Evolutionary conservation across 2,888 invertebrate genomes (phyloP), one percentile per base, ranked within the genome.

Genomic region (Catonia carolina): DNA sequence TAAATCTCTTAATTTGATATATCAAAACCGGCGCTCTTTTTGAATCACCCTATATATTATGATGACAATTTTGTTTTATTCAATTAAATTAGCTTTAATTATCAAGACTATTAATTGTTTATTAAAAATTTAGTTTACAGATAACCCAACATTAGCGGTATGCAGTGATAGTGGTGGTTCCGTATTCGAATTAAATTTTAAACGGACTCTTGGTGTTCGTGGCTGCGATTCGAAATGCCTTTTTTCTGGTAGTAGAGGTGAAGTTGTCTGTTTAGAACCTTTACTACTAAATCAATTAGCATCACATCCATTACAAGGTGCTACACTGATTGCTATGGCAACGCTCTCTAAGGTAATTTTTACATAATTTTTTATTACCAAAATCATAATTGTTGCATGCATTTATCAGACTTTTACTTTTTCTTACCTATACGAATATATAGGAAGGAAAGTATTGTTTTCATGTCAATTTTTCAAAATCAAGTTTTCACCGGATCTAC

Each of bases 191-290:
- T 76, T 97, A 35, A 89, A 85, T 67, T 95, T 96, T 69, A 90
- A 89, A 39, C 78, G 94, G 57, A 84, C 89, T 10, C 78, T 96
- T 65, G 95, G 94, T 12, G 87, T 93, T 35, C 79, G 95, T 41
- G 86, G 89, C 1, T 91, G 90, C 71, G 87, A 91, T 60, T 89
- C 93, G 0, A 87, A 91, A 53, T 97, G 98, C 71, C 76, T 99
- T 14, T 99, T 99, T 73, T 96, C 97, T 33, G 98, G 98, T 31
- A 94, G 95, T 54, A 83, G 95, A 55, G 99, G 99, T 0, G 99
- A 99, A 78, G 93, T 92, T 45, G 85, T 85, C 67, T 78, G 80
- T 10, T 75, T 88, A 60, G 86, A 86, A 68, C 86, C 87, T 1
- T 72, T 89, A 48, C 75, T 79, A 50, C 73, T 82, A 62, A 75